phyloP scores from a whole-genome alignment of 2,888 invertebrate species.

The Eupeodes luniger region DNA sequence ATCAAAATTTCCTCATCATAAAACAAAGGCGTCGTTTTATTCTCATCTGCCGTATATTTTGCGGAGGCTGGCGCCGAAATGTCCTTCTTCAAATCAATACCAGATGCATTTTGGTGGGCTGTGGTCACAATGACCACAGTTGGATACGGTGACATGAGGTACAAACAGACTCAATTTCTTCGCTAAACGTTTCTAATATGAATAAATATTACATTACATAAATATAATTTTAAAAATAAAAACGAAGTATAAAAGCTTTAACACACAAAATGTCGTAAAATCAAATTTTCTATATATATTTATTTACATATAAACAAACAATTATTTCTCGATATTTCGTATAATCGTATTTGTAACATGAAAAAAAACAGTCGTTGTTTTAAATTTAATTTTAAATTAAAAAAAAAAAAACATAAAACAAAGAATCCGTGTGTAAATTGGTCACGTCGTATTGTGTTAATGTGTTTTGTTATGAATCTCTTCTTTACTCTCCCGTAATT shows the following conservation, averaged over 20 bases:
- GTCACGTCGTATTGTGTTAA: conserved; percentile 76
- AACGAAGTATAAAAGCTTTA: conserved; percentile 69
- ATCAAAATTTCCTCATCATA: conserved; percentile 67
- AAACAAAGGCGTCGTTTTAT: conserved; percentile 98
- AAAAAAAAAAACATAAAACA: conserved; percentile 51
- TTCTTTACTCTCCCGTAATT: conserved; percentile 75
- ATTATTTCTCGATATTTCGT: conserved; percentile 77
- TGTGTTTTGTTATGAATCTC: conserved; percentile 77
- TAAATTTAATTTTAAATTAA: conserved; percentile 38
- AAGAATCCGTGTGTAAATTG: conserved; percentile 76
- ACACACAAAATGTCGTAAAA: conserved; percentile 71
- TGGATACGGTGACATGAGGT: conserved; percentile 99
- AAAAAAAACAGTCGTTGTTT: conserved; percentile 62
- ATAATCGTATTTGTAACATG: conserved; percentile 71
- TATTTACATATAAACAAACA: conserved; percentile 55
- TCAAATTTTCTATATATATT: conserved; percentile 53
- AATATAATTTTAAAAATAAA: conserved; percentile 58
- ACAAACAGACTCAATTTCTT: conserved; percentile 78
- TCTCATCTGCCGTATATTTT: conserved; percentile 99
- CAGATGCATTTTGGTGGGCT: conserved; percentile 99
- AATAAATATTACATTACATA: conserved; percentile 69
- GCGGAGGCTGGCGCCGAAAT: conserved; percentile 99
- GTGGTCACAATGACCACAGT: conserved; percentile 99
- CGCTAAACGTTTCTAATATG: conserved; percentile 68
- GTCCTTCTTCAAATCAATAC: conserved; percentile 99